These are phyloP conservation scores for Caenorhabditis macrosperma DNA, from an alignment of 2,888 invertebrate species.

Conservation along the genomic window DNA sequence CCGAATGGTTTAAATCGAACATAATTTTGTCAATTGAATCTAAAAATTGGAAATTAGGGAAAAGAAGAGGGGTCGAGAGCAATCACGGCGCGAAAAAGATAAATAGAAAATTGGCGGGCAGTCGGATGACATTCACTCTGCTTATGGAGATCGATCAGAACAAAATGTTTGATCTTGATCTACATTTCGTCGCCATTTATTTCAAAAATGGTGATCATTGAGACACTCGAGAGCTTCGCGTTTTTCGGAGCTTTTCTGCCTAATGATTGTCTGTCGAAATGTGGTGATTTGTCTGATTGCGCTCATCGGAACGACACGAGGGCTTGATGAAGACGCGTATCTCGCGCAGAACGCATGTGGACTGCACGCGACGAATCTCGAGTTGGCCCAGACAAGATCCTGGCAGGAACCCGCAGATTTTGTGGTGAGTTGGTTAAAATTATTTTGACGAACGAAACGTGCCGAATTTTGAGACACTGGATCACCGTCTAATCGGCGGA, in stretches of 20 bases:
- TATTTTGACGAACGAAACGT: background rate
- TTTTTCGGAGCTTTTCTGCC: too few species aligned
- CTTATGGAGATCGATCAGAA: too few species aligned
- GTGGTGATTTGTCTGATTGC: background rate
- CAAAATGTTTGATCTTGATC: too few species aligned
- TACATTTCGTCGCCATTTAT: too few species aligned
- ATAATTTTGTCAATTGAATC: conserved; percentile 5
- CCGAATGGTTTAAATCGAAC: conserved; percentile 25
- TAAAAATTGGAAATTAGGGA: conserved; percentile 1
- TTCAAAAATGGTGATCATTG: too few species aligned
- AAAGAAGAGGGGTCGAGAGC: background rate
- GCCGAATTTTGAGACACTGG: conserved; percentile 41
- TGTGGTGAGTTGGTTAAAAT: conserved; percentile 48
- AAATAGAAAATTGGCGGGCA: too few species aligned
- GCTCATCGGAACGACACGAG: conserved; percentile 14
- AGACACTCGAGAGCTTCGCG: too few species aligned
- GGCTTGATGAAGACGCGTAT: background rate
- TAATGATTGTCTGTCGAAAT: conserved; percentile 1
- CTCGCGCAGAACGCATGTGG: too few species aligned
- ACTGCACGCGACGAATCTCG: conserved; percentile 38
- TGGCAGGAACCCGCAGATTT: conserved; percentile 47
- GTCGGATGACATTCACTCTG: too few species aligned
- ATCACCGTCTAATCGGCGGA: conserved; percentile 74
- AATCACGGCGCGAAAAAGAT: too few species aligned
- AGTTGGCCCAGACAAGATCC: conserved; percentile 46